Evolutionary conservation across 2,888 invertebrate genomes (phyloP).

Genomic region (Hemaris fuciformis): DNA sequence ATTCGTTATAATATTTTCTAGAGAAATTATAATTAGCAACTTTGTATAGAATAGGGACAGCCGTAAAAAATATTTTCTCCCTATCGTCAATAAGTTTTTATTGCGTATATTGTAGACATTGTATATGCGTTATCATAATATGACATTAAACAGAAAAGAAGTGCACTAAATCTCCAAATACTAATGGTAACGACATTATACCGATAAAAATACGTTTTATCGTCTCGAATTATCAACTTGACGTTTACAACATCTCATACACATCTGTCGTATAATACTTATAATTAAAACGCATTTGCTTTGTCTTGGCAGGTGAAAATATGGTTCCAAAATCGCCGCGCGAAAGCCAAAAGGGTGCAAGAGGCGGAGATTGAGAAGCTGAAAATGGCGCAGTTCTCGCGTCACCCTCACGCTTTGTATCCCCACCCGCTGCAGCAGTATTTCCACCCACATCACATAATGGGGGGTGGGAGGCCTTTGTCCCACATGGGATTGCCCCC

Average conservation of each 20-base stretch:
- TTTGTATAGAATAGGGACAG: too few relatives aligned
- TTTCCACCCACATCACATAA: conserved; percentile 82
- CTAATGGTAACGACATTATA: not conserved
- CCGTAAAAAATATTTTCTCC: too few relatives aligned
- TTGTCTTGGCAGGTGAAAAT: conserved; percentile 87
- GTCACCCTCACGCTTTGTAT: conserved; percentile 82
- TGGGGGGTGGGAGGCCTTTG: conserved; percentile 77
- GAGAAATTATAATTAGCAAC: too few relatives aligned
- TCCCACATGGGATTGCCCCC: conserved; percentile 72
- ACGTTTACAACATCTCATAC: not conserved
- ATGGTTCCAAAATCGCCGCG: conserved; percentile 97
- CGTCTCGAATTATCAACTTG: not conserved
- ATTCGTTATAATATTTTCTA: too few relatives aligned
- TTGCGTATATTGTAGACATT: too few relatives aligned
- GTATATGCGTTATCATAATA: too few relatives aligned
- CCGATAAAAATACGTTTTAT: not conserved
- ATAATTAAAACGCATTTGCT: conserved; percentile 6
- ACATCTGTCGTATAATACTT: conserved; percentile 5
- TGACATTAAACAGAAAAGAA: not conserved
- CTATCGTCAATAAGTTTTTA: too few relatives aligned
- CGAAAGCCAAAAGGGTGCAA: conserved; percentile 97
- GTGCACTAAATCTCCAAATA: not conserved
- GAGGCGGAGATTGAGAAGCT: conserved; percentile 98
- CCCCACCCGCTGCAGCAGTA: conserved; percentile 84
- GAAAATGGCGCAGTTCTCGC: conserved; percentile 87